Evolutionary conservation across 1,140 invertebrate genomes (phyloP), one percentile per base, ranked within the genome.

Genomic region (Drosophila arizonae): DNA sequence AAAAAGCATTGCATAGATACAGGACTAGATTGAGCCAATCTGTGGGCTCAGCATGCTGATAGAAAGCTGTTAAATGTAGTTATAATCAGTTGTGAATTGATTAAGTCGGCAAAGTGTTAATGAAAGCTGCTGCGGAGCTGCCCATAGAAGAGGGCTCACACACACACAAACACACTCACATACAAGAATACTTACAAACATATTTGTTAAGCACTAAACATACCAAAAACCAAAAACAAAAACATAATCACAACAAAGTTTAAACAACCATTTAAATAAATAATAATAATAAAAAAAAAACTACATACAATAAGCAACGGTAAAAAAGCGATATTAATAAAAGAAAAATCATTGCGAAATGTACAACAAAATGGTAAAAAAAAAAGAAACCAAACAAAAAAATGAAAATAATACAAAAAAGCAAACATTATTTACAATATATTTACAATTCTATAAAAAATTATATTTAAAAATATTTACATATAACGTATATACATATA

Each of bases 401-500:
- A 39, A 66, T 21, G 6, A 39, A 54, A 50, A 62, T 54, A 72
- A 70, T 50, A 56, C 26, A 69, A 36, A 69, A 65, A 67, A 69
- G 60, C 60, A 65, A 75, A 75, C 72, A 71, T 71, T 75, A 75
- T 75, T 75, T 75, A 75, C 72, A 75, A 75, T 70, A 75, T 75
- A 75, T 75, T 75, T 75, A 75, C 72, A 75, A 75, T 75, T 75
- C 67, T 65, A 75, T 75, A 71, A 58, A 39, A 75, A 71, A 71
- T 71, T 71, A 75, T 71, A 75, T 75, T 75, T 65, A 71, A 75
- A 75, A 75, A 67, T 75, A 75, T 75, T 75, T 75, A 75, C 72
- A 75, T 75, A 75, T 71, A 60, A 70, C 64, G 30, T 70, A 70
- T 75, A 70, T 39, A 17, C 17, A 39, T 39, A 39, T 11, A 39